These are phyloP conservation scores for Anthrax anthrax DNA, from an alignment of 2,888 invertebrate genomes.

Conservation along the genomic window DNA sequence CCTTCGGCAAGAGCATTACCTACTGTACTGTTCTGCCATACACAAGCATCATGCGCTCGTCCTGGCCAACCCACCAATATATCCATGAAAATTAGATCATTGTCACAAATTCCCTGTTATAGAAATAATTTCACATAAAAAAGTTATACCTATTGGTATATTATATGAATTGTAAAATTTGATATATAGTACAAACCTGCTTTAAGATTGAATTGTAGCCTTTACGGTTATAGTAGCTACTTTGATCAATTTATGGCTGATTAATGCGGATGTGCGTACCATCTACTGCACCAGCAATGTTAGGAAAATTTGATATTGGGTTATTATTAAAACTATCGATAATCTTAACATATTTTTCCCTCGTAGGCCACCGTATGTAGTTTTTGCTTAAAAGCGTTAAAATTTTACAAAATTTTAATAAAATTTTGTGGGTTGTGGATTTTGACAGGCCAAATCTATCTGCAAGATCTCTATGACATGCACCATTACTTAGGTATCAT, in stretches of 20 bases:
- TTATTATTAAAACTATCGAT: too few species aligned
- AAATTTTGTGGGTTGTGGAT: too few species aligned
- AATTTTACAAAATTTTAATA: too few species aligned
- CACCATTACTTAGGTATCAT: too few species aligned
- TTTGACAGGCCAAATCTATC: too few species aligned
- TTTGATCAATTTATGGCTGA: neutral
- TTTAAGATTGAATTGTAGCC: neutral
- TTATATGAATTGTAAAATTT: too few species aligned
- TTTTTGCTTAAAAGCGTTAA: too few species aligned
- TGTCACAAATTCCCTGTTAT: neutral
- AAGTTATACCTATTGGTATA: neutral
- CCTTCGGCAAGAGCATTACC: neutral
- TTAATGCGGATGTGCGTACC: neutral
- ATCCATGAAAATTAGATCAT: neutral
- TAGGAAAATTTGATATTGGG: too few species aligned
- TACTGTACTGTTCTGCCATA: neutral
- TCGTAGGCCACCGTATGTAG: too few species aligned
- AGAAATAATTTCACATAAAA: neutral
- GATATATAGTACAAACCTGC: neutral
- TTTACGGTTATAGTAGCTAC: neutral
- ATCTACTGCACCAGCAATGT: conserved; percentile 1
- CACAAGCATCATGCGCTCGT: neutral
- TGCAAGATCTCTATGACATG: too few species aligned
- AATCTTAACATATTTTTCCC: too few species aligned
- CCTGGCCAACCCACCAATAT: neutral